phyloP scores from a whole-genome alignment of 1,140 invertebrate species.

The Diuraphis noxia region DNA sequence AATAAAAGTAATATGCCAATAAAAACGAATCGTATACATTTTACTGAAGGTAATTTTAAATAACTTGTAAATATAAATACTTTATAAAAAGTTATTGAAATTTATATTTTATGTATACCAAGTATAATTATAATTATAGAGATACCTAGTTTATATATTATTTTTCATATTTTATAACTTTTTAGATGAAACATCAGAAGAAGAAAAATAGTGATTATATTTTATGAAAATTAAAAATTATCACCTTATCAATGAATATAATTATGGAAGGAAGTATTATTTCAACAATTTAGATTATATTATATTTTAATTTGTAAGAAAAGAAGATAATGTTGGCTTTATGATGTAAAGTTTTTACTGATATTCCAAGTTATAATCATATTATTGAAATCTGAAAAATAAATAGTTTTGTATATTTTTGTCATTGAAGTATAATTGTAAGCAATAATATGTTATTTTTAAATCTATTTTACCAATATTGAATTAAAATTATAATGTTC shows the following conservation, averaged over 20 bases:
- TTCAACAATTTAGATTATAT: neutral
- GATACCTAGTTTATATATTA: no score
- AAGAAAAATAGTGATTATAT: slow-evolving; percentile 22
- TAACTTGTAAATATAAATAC: neutral
- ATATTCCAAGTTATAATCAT: neutral
- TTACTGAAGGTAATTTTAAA: slow-evolving; percentile 32
- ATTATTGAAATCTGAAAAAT: neutral
- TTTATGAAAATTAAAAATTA: neutral
- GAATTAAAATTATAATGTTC: neutral
- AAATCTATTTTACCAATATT: neutral
- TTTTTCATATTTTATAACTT: neutral
- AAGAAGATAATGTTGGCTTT: neutral
- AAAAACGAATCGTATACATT: slow-evolving; percentile 46
- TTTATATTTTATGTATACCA: neutral
- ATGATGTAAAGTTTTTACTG: neutral
- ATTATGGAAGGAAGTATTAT: neutral
- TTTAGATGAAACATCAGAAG: slow-evolving; percentile 39
- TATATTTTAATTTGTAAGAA: neutral
- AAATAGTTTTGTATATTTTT: neutral
- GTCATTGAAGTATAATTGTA: neutral
- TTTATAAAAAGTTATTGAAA: neutral
- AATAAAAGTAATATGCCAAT: slow-evolving; percentile 44
- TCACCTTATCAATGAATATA: neutral
- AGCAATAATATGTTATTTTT: neutral
- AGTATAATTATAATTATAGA: neutral